Conservation (phyloP, 2,888 invertebrate genomes). For the Crocallis elinguaria region DNA sequence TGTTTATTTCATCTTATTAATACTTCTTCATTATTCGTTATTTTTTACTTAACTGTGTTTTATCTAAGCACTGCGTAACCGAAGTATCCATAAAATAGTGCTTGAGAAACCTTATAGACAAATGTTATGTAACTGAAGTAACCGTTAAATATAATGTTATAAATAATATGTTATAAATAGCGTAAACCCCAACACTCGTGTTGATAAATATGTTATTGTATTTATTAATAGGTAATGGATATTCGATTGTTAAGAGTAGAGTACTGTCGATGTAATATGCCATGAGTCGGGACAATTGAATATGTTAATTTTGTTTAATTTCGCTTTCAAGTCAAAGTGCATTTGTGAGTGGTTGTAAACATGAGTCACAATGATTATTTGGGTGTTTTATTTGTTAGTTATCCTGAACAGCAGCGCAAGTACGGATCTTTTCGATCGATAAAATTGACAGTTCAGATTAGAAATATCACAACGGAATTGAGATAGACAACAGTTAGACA, state of each 20-base stretch:
- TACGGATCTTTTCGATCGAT: too few species aligned
- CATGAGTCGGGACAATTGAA: slow-evolving; percentile 71
- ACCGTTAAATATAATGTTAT: slow-evolving; percentile 25
- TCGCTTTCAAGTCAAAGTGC: slow-evolving; percentile 79
- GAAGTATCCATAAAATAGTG: slow-evolving; percentile 20
- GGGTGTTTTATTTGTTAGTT: slow-evolving; percentile 57
- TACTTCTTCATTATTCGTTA: slow-evolving; percentile 6
- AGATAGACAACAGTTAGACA: too few species aligned
- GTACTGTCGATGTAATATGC: slow-evolving; percentile 65
- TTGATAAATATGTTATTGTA: slow-evolving; percentile 51
- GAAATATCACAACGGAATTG: too few species aligned
- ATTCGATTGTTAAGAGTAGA: slow-evolving; percentile 55
- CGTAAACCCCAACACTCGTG: slow-evolving; percentile 25
- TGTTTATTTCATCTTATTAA: slow-evolving; percentile 5
- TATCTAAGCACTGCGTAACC: slow-evolving; percentile 5
- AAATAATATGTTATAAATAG: slow-evolving; percentile 24
- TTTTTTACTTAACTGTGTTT: slow-evolving; percentile 4
- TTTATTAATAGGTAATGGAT: slow-evolving; percentile 68
- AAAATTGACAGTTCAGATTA: too few species aligned
- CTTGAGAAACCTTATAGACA: slow-evolving; percentile 23
- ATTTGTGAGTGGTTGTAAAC: slow-evolving; percentile 83
- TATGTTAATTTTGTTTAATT: slow-evolving; percentile 69
- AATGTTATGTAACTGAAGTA: slow-evolving; percentile 25
- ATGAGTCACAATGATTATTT: slow-evolving; percentile 74
- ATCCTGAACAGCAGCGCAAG: slow-evolving; percentile 3